Evolutionary conservation across 2,113 vertebrate species (phyloP), one percentile per base, ranked within the genome.

Genomic region (Neotragus moschatus): DNA sequence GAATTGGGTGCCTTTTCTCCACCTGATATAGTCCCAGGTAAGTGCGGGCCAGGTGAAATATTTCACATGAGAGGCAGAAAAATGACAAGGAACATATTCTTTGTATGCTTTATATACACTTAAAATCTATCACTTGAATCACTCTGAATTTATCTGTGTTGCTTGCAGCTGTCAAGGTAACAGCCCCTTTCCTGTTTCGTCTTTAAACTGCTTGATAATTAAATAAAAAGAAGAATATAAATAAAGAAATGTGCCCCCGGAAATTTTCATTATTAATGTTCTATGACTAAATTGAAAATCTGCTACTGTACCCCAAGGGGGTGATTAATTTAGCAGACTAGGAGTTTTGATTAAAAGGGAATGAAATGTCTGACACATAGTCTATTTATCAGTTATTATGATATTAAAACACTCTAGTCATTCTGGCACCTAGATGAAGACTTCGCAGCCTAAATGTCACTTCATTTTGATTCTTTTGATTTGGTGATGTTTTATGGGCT

Each of bases 301-400:
- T 98, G 97, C 97, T 99, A 94, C 98, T 98, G 96, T 98, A 98
- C 97, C 98, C 98, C 98, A 98, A 98, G 98, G 98, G 98, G 98
- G 97, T 99, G 98, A 99, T 99, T 99, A 99, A 99, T 99, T 99
- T 99, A 98, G 97, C 94, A 98, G 98, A 98, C 96, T 96, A 98
- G 95, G 96, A 98, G 97, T 99, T 99, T 99, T 99, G 99, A 99
- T 99, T 99, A 99, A 99, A 98, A 99, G 98, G 97, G 97, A 99
- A 98, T 98, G 98, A 99, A 99, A 99, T 98, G 98, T 98, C 98
- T 99, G 98, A 98, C 98, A 98, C 86, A 85, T 58, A 97, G 98
- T 98, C 98, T 99, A 99, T 99, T 99, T 99, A 99, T 99, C 98
- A 99, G 98, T 98, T 99, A 98, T 99, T 98, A 98, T 91, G 93